These are phyloP conservation scores for Campoletis sonorensis DNA, from an alignment of 1,140 invertebrate species.

Conservation along the genomic window DNA sequence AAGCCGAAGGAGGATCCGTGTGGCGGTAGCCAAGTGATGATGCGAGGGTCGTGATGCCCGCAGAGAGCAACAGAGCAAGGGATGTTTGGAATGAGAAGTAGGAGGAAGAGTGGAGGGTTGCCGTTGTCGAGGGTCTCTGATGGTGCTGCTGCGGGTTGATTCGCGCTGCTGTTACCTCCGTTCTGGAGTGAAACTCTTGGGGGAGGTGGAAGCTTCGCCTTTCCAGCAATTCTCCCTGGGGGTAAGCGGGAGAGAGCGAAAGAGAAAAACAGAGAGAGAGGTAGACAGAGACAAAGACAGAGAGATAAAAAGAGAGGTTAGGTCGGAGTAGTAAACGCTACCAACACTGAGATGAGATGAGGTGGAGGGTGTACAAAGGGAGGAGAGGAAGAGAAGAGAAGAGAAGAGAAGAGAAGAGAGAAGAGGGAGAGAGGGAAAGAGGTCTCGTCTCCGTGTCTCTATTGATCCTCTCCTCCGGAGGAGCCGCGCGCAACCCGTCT, in stretches of 20 bases:
- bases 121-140: conserved; percentile 17
- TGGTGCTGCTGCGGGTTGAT: conserved; percentile 30
- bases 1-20: conserved; percentile 24
- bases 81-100: neutral
- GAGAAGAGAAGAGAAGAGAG: conserved; percentile 57
- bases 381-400: conserved; percentile 57
- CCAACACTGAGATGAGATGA: conserved; percentile 19
- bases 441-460: conserved; percentile 76
- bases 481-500: conserved; percentile 73
- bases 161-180: conserved; percentile 37
- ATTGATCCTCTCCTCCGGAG: conserved; percentile 75
- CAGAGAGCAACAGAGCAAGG: conserved; percentile 16
- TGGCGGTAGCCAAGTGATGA: conserved; percentile 34
- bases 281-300: conserved; percentile 24
- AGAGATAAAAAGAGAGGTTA: conserved; percentile 24
- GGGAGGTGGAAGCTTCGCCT: conserved; percentile 35
- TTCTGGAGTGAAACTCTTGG: conserved; percentile 27
- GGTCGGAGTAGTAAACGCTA: neutral
- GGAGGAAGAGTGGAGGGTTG: conserved; percentile 28
- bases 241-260: neutral
- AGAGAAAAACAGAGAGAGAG: conserved; percentile 22
- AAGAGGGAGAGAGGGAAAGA: conserved; percentile 65
- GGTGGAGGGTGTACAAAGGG: conserved; percentile 45
- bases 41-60: conserved; percentile 5
- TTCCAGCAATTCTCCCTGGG: conserved; percentile 10